Percentiles rank a stretch among this genome's conserved stretches.
phyloP scores from a whole-genome alignment of 2,888 invertebrate species.

The Torymus aiolomorphi region DNA sequence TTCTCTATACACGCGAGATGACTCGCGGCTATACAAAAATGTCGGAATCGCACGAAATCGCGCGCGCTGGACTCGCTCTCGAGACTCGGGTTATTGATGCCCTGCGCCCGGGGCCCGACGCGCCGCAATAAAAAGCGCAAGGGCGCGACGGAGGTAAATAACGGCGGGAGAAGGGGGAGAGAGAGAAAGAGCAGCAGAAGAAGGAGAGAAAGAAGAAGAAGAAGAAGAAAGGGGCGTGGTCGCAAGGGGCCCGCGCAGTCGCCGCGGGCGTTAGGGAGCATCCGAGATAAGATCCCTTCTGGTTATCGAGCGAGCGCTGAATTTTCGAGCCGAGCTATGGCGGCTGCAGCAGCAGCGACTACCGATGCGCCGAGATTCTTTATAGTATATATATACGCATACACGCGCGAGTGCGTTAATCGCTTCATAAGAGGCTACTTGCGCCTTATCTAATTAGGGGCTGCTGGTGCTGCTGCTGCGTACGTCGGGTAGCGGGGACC shows the following conservation, averaged over 20 bases:
- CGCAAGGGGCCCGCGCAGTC: constrained; percentile 59
- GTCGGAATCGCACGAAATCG: constrained; percentile 55
- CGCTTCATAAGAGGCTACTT: constrained; percentile 54
- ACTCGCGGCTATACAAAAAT: constrained; percentile 51
- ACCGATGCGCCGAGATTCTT: not conserved
- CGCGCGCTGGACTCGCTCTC: not conserved
- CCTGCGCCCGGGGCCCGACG: not conserved
- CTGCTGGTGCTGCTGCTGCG: not conserved
- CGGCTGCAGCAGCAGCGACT: not conserved
- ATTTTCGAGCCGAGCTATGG: constrained; percentile 30
- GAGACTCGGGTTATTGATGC: no score
- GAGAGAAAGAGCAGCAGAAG: constrained; percentile 1
- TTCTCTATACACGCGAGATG: constrained; percentile 2
- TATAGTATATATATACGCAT: not conserved
- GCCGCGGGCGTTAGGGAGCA: constrained; percentile 67
- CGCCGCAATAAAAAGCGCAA: constrained; percentile 58
- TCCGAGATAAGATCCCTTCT: constrained; percentile 72
- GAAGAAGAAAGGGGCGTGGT: constrained; percentile 70
- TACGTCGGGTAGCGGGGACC: not conserved
- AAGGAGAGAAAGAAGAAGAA: not conserved
- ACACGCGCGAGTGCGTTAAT: constrained; percentile 44
- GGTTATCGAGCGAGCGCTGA: constrained; percentile 69
- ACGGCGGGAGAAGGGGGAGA: constrained; percentile 60
- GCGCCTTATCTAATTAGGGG: constrained; percentile 40
- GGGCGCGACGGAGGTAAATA: constrained; percentile 70